Evolutionary conservation across 2,797 vertebrate species (phyloP).

Genomic region (Tiaroga cobitis): DNA sequence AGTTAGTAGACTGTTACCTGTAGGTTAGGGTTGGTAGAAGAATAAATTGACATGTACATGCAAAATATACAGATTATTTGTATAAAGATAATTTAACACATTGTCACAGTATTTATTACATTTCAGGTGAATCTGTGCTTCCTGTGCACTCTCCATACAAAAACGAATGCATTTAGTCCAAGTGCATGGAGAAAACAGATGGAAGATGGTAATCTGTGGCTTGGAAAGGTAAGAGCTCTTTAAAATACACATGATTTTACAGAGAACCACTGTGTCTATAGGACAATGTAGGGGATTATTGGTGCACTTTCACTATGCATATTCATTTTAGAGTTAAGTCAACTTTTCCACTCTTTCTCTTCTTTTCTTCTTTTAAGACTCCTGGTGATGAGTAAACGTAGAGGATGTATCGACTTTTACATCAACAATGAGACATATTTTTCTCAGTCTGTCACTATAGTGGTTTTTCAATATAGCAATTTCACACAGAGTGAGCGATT

Average conservation of each 20-base stretch:
- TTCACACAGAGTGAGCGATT: conserved; percentile 19
- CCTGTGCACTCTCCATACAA: background rate
- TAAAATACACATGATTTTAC: background rate
- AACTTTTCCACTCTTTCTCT: conserved; percentile 4
- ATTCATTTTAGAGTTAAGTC: conserved; percentile 7
- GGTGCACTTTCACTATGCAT: conserved; percentile 9
- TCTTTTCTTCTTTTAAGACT: conserved; percentile 14
- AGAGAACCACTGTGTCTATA: background rate
- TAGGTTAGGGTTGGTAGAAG: background rate
- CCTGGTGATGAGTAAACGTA: background rate
- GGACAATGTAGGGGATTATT: conserved; percentile 11
- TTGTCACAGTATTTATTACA: background rate
- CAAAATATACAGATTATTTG: background rate
- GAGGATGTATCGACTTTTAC: background rate
- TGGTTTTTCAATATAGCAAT: conserved; percentile 22
- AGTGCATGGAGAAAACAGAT: background rate
- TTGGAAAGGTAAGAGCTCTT: background rate
- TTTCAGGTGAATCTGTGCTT: background rate
- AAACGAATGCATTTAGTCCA: background rate
- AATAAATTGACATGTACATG: background rate
- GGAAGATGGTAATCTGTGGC: background rate
- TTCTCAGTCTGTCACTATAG: conserved; percentile 6
- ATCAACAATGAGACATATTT: conserved; percentile 18
- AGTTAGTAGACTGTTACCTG: background rate
- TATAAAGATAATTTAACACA: background rate